These are phyloP conservation scores for Diabrotica undecimpunctata DNA, from an alignment of 1,140 invertebrate species.

Conservation along the genomic window DNA sequence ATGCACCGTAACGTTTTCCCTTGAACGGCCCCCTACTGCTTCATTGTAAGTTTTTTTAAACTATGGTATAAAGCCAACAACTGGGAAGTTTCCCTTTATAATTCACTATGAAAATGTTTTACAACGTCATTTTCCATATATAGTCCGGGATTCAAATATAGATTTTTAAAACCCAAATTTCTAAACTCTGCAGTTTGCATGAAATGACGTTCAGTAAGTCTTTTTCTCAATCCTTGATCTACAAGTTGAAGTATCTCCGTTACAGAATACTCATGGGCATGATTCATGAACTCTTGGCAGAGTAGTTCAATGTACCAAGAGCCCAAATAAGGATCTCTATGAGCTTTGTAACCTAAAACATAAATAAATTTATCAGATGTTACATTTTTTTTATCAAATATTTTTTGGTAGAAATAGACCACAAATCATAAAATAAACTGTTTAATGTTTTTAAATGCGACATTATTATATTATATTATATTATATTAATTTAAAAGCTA, in stretches of 20 bases:
- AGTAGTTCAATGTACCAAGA: conserved; percentile 75
- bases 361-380: background rate
- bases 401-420: background rate
- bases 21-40: too few relatives aligned
- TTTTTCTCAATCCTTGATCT: conserved; percentile 46
- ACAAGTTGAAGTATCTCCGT: conserved; percentile 65
- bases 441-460: background rate
- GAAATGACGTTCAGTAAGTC: conserved; percentile 33
- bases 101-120: conserved; percentile 11
- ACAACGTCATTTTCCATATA: conserved; percentile 29
- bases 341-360: conserved; percentile 58
- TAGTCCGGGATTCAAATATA: conserved; percentile 57
- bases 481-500: conserved; percentile 10
- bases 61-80: background rate
- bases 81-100: background rate
- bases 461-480: conserved; percentile 6
- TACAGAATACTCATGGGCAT: conserved; percentile 61
- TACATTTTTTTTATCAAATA: background rate
- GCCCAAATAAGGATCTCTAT: conserved; percentile 59
- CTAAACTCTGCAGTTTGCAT: conserved; percentile 55
- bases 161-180: conserved; percentile 58
- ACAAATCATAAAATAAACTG: background rate
- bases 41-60: too few relatives aligned
- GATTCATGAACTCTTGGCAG: conserved; percentile 68
- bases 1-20: too few relatives aligned